Evolutionary conservation across 1,140 invertebrate species (phyloP).

Genomic region (Atta cephalotes): DNA sequence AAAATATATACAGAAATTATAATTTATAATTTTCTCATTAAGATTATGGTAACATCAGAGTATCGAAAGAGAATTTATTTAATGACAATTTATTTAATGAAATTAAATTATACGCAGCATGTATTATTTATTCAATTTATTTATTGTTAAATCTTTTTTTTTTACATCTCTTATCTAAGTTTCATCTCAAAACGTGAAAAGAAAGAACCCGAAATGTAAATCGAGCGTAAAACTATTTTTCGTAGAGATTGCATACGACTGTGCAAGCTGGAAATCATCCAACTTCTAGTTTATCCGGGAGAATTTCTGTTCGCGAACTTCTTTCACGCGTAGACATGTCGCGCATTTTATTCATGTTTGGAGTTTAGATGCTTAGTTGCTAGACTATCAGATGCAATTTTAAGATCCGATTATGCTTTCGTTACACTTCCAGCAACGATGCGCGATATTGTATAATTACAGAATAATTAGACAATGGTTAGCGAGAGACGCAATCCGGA

Average conservation of each 20-base stretch:
- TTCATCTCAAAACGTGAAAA: not conserved
- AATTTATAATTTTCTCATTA: slow-evolving; percentile 13
- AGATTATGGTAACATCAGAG: not conserved
- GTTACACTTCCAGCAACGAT: not conserved
- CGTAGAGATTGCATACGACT: slow-evolving; percentile 62
- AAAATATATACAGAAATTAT: not conserved
- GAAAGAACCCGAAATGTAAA: not conserved
- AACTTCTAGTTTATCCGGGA: slow-evolving; percentile 56
- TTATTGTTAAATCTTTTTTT: not conserved
- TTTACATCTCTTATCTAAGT: not conserved
- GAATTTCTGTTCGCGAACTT: slow-evolving; percentile 49
- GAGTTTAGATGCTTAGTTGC: not conserved
- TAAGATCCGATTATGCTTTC: slow-evolving; percentile 24
- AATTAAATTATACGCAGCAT: not conserved
- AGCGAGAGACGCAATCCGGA: slow-evolving; percentile 4
- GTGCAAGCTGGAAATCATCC: slow-evolving; percentile 67
- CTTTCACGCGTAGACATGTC: slow-evolving; percentile 33
- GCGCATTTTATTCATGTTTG: slow-evolving; percentile 19
- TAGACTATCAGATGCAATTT: not conserved
- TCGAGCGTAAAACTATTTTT: slow-evolving; percentile 44
- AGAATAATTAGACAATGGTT: slow-evolving; percentile 48
- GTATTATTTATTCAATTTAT: not conserved
- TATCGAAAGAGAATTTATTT: not conserved
- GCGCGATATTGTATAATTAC: slow-evolving; percentile 7
- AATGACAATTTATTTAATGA: not conserved